These are phyloP conservation scores for Galerucella nymphaeae DNA, from an alignment of 2,888 invertebrate species.

Conservation along the genomic window DNA sequence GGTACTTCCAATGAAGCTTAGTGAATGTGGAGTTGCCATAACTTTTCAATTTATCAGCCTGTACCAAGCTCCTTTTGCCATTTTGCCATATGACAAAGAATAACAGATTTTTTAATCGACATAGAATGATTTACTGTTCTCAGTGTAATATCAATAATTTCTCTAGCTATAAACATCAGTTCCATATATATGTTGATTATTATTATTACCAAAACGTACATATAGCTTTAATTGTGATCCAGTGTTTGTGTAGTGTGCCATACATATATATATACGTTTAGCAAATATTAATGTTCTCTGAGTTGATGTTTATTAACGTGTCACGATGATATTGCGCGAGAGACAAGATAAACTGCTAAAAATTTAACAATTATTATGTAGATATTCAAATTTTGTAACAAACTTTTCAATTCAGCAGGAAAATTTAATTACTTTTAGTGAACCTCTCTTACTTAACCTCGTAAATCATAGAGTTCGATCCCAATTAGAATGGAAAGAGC, in stretches of 20 bases:
- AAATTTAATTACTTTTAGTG: no score
- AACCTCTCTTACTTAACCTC: background rate
- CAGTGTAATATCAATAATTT: background rate
- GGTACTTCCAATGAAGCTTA: no score
- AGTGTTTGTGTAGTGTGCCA: conserved; percentile 8
- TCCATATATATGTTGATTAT: conserved; percentile 2
- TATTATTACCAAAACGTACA: conserved; percentile 9
- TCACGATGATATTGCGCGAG: conserved; percentile 1
- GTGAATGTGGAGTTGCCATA: no score
- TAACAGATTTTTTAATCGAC: no score
- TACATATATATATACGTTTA: background rate
- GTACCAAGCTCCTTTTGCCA: no score
- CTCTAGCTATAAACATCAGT: background rate
- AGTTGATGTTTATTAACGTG: conserved; percentile 19
- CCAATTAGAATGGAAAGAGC: conserved; percentile 8
- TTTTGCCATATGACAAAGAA: no score
- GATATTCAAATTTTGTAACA: background rate
- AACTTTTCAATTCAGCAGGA: no score
- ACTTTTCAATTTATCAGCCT: no score
- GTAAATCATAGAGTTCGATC: background rate
- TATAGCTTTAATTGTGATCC: conserved; percentile 12
- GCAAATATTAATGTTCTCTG: conserved; percentile 14
- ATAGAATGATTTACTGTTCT: background rate
- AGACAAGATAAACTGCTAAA: background rate
- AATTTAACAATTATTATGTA: background rate